phyloP scores from a whole-genome alignment of 2,888 invertebrate species.

The Amiota communis region DNA sequence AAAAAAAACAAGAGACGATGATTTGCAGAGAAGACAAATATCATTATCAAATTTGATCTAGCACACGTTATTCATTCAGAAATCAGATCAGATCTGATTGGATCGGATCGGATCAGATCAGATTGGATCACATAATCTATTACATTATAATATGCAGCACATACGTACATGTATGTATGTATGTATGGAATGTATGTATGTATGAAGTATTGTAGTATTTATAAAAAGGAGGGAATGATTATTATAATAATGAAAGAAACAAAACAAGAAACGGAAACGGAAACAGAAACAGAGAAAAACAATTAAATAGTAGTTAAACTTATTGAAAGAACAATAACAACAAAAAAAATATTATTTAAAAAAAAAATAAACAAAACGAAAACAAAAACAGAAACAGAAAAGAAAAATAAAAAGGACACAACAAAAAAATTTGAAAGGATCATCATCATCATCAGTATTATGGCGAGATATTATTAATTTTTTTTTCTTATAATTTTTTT shows the following conservation, averaged over 20 bases:
- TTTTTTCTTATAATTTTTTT: not conserved
- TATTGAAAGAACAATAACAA: conserved; percentile 17
- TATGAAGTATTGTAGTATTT: not conserved
- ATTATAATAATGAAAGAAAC: not conserved
- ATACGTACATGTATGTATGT: too few species aligned
- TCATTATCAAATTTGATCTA: too few species aligned
- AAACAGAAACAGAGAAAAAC: conserved; percentile 5
- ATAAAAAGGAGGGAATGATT: not conserved
- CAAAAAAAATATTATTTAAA: conserved; percentile 4
- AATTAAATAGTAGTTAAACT: not conserved
- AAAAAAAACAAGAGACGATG: too few species aligned
- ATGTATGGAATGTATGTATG: not conserved
- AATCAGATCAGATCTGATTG: too few species aligned
- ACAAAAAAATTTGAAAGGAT: not conserved
- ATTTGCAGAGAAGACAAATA: too few species aligned
- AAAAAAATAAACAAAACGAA: not conserved
- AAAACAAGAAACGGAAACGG: not conserved
- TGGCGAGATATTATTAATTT: too few species aligned
- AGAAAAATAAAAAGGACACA: not conserved
- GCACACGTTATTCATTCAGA: too few species aligned
- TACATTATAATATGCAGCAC: too few species aligned
- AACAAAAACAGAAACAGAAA: not conserved
- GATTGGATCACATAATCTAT: too few species aligned
- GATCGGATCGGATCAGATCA: too few species aligned
- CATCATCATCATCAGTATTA: not conserved